These are phyloP conservation scores for Cabera pusaria DNA, from an alignment of 2,888 invertebrate species.

Conservation along the genomic window DNA sequence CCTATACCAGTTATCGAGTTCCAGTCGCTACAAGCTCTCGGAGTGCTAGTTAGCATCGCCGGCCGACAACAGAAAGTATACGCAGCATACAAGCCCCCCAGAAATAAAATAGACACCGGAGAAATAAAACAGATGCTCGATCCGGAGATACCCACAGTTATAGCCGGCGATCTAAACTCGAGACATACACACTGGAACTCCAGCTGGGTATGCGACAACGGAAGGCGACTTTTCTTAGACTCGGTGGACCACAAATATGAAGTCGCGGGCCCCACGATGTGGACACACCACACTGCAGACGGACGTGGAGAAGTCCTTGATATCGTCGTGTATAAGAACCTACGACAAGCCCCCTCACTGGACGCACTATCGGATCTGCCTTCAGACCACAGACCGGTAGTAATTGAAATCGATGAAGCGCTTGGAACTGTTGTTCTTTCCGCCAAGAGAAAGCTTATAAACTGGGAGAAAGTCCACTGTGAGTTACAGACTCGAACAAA, in stretches of 20 bases:
- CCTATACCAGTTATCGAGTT: neutral
- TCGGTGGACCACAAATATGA: constrained; percentile 6
- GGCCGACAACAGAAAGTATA: no score
- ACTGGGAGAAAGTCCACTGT: neutral
- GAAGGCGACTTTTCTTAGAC: neutral
- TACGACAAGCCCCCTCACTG: neutral
- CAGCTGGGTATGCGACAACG: neutral
- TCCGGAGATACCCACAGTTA: constrained; percentile 2
- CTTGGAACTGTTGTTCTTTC: neutral
- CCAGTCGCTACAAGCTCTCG: neutral
- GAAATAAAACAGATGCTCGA: neutral
- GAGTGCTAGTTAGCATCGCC: neutral
- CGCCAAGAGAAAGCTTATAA: neutral
- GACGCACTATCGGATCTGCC: neutral
- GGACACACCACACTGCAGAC: neutral
- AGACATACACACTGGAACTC: constrained; percentile 1
- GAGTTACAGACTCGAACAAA: neutral
- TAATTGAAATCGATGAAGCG: neutral
- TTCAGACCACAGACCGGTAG: constrained; percentile 2
- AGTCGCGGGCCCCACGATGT: neutral
- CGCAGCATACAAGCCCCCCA: neutral
- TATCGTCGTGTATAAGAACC: neutral
- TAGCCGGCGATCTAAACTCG: constrained; percentile 5
- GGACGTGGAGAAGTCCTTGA: neutral
- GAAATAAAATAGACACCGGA: neutral